Base-by-base conservation (phyloP, 2,888 invertebrate species). In the Acrobeloides nanus region DNA sequence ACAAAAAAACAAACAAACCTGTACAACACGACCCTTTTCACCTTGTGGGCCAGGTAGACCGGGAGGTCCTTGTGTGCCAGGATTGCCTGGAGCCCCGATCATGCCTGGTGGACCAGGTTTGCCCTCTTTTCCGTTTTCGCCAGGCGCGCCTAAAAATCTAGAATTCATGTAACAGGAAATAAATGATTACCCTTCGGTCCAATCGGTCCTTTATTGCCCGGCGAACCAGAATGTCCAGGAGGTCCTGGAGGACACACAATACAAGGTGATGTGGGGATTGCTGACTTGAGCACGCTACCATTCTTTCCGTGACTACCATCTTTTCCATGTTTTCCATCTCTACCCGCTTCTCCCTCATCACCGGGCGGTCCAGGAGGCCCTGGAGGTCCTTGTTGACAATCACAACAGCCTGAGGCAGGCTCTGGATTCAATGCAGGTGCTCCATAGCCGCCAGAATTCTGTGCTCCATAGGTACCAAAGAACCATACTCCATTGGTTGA, bases 211-310 rank as follows among this genome's bases (percentile, higher is more conserved):
- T 68, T 68, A 32, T 66, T 64, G 48, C 68, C 68, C 34, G 62
- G 37, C n/a, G 53, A 40, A 25, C 61, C 61, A 38, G 61, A 57
- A 38, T 47, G 47, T 43, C 61, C 68, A 24, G 61, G 40, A 15
- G 66, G 65, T 47, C 68, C 68, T 35, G 68, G 68, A 38, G 67
- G 68, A 48, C 68, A 67, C 51, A 67, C 66, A 40, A 67, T 64
- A 53, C 67, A 67, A n/a, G n/a, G n/a, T n/a, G n/a, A n/a, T n/a
- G n/a, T n/a, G n/a, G 61, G 55, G 27, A 61, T 51, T 21, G 61
- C 61, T 24, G 51, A 46, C 21, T 44, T 51, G 32, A 61, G 52
- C 34, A 62, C 48, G 29, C 55, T 47, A 15, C 61, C 61, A 27
- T 61, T 61, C 26, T 59, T 42, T 38, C 61, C 68, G 38, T 63